Percentiles rank a stretch among this genome's conserved stretches.
These are phyloP conservation scores for Hypselothyrea guttata DNA, from an alignment of 2,888 invertebrate species.

Conservation along the genomic window DNA sequence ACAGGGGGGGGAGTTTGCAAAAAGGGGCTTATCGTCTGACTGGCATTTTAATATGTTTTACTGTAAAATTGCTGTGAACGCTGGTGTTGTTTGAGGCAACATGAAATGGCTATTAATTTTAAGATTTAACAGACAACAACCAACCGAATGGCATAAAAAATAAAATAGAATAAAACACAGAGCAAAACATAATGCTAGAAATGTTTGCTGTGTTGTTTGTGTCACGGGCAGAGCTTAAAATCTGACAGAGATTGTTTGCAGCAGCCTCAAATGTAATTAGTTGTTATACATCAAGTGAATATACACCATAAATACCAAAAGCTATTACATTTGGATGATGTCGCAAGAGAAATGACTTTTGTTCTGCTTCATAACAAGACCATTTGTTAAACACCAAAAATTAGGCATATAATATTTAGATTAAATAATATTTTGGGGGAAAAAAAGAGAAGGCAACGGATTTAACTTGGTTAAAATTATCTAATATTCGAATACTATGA, in stretches of 20 bases:
- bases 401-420: too few species aligned
- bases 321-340: not conserved
- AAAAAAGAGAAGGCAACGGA: too few species aligned
- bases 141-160: too few species aligned
- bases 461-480: too few species aligned
- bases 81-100: slow-evolving; percentile 22
- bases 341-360: too few species aligned
- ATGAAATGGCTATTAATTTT: slow-evolving; percentile 73
- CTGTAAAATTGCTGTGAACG: slow-evolving; percentile 44
- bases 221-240: slow-evolving; percentile 5
- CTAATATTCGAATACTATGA: too few species aligned
- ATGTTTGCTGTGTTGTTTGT: slow-evolving; percentile 21
- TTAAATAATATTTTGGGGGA: too few species aligned
- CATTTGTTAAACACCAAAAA: too few species aligned
- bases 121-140: slow-evolving; percentile 35
- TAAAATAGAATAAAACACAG: too few species aligned
- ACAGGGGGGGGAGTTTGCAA: slow-evolving; percentile 3
- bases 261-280: slow-evolving; percentile 14
- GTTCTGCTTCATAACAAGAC: too few species aligned
- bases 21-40: slow-evolving; percentile 68
- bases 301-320: not conserved
- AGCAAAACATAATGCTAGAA: slow-evolving; percentile 4
- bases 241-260: slow-evolving; percentile 21
- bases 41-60: slow-evolving; percentile 74
- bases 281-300: slow-evolving; percentile 4